Conservation (phyloP, 2,797 vertebrate genomes). For the Zalophus californianus region DNA sequence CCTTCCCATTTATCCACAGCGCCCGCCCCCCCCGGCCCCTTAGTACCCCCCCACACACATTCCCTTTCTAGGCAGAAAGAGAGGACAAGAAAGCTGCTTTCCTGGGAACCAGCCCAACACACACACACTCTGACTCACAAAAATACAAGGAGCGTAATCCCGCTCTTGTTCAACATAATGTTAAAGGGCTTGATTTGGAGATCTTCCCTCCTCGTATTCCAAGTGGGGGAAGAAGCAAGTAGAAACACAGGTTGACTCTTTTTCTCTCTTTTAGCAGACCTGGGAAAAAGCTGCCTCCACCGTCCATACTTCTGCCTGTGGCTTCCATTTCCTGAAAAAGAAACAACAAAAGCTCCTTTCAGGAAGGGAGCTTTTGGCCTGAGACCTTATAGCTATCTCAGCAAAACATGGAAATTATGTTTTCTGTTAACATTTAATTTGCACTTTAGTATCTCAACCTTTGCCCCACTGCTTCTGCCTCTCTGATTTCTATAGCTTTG, state of each 20-base stretch:
- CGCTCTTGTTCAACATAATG: not conserved
- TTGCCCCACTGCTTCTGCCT: not conserved
- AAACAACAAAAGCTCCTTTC: not conserved
- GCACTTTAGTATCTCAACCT: not conserved
- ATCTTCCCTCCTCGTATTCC: not conserved
- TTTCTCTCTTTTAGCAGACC: not conserved
- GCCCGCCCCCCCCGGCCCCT: too few relatives aligned
- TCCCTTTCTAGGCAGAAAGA: not conserved
- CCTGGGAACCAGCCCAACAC: not conserved
- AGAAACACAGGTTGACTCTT: not conserved
- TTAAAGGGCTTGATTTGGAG: not conserved
- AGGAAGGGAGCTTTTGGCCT: not conserved
- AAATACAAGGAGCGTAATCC: not conserved
- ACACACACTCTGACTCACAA: not conserved
- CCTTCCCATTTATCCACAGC: not conserved
- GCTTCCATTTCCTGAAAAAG: not conserved
- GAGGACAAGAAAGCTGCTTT: not conserved
- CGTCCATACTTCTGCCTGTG: not conserved
- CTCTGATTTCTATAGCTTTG: not conserved
- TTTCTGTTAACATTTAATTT: not conserved
- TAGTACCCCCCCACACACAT: not conserved
- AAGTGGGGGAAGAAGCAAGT: not conserved
- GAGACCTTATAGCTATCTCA: not conserved
- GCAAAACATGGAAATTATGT: not conserved
- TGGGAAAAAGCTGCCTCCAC: not conserved